Base-by-base conservation (phyloP, 2,797 vertebrate genomes). In the Cygnus olor region DNA sequence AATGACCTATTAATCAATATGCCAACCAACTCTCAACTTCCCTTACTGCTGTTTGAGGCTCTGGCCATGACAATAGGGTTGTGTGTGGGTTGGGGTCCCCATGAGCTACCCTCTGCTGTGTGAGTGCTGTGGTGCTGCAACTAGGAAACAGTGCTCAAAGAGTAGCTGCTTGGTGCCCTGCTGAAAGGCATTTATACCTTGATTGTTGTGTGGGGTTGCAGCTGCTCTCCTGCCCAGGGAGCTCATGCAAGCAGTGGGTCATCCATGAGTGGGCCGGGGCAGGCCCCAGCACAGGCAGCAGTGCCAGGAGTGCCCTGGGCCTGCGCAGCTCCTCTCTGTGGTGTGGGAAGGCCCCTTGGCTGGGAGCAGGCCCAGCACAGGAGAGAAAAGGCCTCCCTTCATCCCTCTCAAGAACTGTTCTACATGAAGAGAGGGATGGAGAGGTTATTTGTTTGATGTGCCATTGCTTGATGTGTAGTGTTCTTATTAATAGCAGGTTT, bases 31-130 rank as follows among this genome's bases (percentile, higher is more conserved):
- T 10, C 45, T 65, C 63, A 57, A 10, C 66, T 57, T 19, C 44
- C n/a, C 7, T 78, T 56, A 7, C 24, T 0, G 1, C 51, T 13
- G 11, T 16, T 45, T 25, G 16, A 17, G 30, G 5, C 0, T 1
- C 47, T 40, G 84, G 32, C 30, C 20, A 0, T 0, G 22, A 38
- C 13, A 22, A 22, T 22, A 32, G 73, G 42, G 32, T 34, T 47
- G 0, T 20, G 8, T 38, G 5, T 21, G 63, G 24, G 8, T 9
- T 11, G 47, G 17, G 45, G 45, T 47, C 51, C 25, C 2, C 11
- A 2, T 22, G 7, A 2, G 28, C n/a, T 7, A 2, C 10, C 36
- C 21, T n/a, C 20, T 28, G 81, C 49, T 4, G 47, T 6, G 42
- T 28, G 22, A 3, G 13, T 42, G 79, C 66, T 20, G 14, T 3